These are phyloP conservation scores for Hydrolagus affinis DNA, from an alignment of 2,113 vertebrate genomes.

Conservation along the genomic window DNA sequence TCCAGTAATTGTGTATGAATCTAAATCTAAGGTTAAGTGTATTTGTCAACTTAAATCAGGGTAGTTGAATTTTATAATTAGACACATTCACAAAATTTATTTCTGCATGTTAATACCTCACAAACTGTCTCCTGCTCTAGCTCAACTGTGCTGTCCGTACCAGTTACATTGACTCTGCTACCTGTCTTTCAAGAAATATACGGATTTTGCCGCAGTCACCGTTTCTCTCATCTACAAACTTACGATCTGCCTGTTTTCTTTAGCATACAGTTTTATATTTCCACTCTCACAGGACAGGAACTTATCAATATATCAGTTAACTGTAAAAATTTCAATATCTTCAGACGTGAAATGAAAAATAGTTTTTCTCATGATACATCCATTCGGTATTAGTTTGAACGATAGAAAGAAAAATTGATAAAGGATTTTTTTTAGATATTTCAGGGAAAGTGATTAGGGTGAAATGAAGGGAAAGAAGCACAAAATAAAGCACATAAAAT, in stretches of 20 bases:
- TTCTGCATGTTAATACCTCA: not conserved
- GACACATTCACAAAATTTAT: not conserved
- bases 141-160: not conserved
- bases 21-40: too few relatives aligned
- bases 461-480: not conserved
- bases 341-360: not conserved
- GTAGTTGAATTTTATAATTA: not conserved
- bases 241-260: not conserved
- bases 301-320: not conserved
- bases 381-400: too few relatives aligned
- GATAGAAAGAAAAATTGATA: too few relatives aligned
- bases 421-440: not conserved
- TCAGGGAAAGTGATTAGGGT: too few relatives aligned
- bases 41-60: not conserved
- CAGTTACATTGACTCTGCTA: not conserved
- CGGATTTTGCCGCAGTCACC: not conserved
- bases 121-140: not conserved
- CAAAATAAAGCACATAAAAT: not conserved
- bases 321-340: not conserved
- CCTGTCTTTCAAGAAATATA: not conserved
- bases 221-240: not conserved
- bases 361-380: too few relatives aligned
- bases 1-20: too few relatives aligned
- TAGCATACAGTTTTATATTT: not conserved
- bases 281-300: not conserved